Evolutionary conservation across 2,797 vertebrate species (phyloP).

Genomic region (Diglossa cyanea): DNA sequence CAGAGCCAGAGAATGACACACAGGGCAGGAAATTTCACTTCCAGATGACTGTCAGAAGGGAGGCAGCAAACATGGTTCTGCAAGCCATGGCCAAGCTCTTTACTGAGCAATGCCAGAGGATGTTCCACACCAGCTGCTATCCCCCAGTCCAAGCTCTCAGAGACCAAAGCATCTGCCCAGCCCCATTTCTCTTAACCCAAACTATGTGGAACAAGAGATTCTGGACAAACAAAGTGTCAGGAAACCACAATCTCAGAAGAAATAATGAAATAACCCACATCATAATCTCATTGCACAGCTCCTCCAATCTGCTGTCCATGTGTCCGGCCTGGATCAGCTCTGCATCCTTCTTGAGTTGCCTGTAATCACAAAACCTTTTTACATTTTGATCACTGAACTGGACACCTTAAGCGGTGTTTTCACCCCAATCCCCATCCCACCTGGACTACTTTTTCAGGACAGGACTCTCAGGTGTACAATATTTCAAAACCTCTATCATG

Average conservation of each 20-base stretch:
- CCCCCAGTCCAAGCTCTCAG: background rate
- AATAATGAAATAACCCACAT: slow-evolving; percentile 79
- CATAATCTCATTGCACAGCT: slow-evolving; percentile 89
- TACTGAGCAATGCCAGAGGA: background rate
- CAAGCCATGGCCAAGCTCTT: background rate
- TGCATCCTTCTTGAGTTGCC: slow-evolving; percentile 91
- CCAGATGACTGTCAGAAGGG: background rate
- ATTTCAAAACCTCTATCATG: background rate
- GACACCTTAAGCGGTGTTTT: background rate
- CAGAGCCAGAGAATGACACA: background rate
- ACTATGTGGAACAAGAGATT: background rate
- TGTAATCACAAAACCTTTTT: slow-evolving; percentile 61
- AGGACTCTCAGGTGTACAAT: background rate
- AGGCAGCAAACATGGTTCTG: background rate
- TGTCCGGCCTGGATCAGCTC: slow-evolving; percentile 92
- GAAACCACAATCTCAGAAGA: background rate
- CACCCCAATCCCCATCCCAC: background rate
- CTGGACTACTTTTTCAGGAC: background rate
- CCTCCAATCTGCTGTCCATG: slow-evolving; percentile 89
- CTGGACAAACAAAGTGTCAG: background rate
- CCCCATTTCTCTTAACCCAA: background rate
- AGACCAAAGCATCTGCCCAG: background rate
- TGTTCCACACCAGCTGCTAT: background rate
- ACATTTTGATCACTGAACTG: background rate
- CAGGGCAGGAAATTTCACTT: background rate